Evolutionary conservation across 1,140 invertebrate genomes (phyloP).

Genomic region (Globodera rostochiensis): DNA sequence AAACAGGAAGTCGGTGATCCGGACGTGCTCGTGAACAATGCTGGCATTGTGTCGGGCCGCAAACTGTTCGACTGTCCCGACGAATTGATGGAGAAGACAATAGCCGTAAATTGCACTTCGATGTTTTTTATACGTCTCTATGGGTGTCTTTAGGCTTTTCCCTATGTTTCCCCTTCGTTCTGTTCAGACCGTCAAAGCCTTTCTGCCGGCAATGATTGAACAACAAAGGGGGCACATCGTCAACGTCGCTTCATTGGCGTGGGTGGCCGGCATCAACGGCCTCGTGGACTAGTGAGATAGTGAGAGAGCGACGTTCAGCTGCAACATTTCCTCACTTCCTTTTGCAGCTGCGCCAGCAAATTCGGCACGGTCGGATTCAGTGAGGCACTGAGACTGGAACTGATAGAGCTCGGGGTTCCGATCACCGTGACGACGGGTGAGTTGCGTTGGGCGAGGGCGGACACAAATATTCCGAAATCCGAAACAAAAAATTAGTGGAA

Average conservation of each 20-base stretch:
- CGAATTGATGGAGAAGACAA: slow-evolving; percentile 71
- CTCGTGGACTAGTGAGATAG: slow-evolving; percentile 92
- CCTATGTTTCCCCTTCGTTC: too few relatives aligned
- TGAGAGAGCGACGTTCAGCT: background rate
- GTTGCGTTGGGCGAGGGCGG: too few relatives aligned
- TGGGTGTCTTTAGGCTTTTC: background rate
- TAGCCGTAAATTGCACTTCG: slow-evolving; percentile 73
- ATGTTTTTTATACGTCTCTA: slow-evolving; percentile 73
- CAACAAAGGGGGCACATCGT: slow-evolving; percentile 88
- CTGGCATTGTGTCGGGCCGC: slow-evolving; percentile 55
- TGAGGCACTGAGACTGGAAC: slow-evolving; percentile 79
- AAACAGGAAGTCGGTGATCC: slow-evolving; percentile 82
- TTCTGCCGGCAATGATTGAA: slow-evolving; percentile 80
- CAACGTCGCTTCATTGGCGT: slow-evolving; percentile 88
- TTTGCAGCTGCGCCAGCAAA: slow-evolving; percentile 79
- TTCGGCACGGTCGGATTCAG: slow-evolving; percentile 89
- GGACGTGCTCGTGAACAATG: slow-evolving; percentile 77
- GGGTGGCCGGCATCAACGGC: slow-evolving; percentile 78
- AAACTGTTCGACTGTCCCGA: slow-evolving; percentile 82
- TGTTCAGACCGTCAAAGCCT: slow-evolving; percentile 71
- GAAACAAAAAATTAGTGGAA: too few relatives aligned
- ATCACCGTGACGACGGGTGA: slow-evolving; percentile 79
- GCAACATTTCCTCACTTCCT: background rate
- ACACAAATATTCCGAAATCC: too few relatives aligned
- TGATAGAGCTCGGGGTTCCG: slow-evolving; percentile 68